phyloP scores from a whole-genome alignment of 2,113 vertebrate species.

The Rousettus leschenaultii region DNA sequence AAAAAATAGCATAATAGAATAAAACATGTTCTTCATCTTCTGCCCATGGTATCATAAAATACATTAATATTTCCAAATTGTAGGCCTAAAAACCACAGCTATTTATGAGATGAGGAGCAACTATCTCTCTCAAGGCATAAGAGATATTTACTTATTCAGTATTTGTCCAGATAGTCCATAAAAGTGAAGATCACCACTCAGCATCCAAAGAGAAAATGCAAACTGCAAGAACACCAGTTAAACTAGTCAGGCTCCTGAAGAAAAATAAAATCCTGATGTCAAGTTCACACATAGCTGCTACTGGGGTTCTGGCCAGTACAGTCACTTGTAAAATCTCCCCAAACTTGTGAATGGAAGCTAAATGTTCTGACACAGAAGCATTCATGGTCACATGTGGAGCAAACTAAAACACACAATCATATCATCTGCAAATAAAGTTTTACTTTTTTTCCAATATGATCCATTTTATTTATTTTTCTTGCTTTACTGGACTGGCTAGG shows the following conservation, averaged over 20 bases:
- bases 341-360: not conserved
- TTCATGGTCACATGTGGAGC: not conserved
- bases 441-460: not conserved
- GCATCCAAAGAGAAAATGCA: not conserved
- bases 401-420: not conserved
- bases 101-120: not conserved
- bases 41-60: not conserved
- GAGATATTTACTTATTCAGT: not conserved
- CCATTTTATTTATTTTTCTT: not conserved
- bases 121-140: not conserved
- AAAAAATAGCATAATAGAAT: not conserved
- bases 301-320: not conserved
- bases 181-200: not conserved
- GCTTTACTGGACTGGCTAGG: not conserved
- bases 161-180: not conserved
- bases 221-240: not conserved
- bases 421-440: not conserved
- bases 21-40: slow-evolving; percentile 4
- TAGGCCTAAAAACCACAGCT: not conserved
- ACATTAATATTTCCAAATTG: slow-evolving; percentile 4
- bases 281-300: not conserved
- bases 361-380: not conserved
- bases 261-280: not conserved
- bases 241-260: not conserved
- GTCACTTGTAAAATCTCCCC: not conserved